Conservation (phyloP, 2,113 vertebrate genomes). For the Jacana jacana region DNA sequence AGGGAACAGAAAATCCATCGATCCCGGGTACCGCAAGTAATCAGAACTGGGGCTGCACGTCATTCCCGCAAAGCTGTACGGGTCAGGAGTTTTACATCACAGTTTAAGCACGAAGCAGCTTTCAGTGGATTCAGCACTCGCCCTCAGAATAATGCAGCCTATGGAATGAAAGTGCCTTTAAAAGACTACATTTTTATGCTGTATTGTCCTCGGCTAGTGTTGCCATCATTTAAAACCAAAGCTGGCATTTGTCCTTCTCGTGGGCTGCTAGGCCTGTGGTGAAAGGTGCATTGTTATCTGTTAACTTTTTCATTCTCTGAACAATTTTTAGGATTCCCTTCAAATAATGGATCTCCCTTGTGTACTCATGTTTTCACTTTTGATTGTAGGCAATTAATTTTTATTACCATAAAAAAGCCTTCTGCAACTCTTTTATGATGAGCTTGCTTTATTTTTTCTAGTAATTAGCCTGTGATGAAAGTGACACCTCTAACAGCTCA, state of each 20-base stretch:
- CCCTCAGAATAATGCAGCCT: conserved; percentile 3
- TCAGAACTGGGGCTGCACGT: neutral
- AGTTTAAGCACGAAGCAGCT: neutral
- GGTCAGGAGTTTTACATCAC: neutral
- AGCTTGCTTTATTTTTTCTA: conserved; percentile 62
- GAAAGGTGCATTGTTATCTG: neutral
- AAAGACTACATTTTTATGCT: neutral
- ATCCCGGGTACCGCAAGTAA: neutral
- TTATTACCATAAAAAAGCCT: conserved; percentile 56
- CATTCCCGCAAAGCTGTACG: neutral
- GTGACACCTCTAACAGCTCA: conserved; percentile 1
- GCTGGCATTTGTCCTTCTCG: neutral
- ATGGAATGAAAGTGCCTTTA: neutral
- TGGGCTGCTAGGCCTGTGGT: neutral
- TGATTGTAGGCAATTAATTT: conserved; percentile 51
- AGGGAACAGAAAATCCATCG: neutral
- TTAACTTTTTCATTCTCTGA: conserved; percentile 26
- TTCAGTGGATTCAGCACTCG: conserved; percentile 9
- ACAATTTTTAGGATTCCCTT: conserved; percentile 32
- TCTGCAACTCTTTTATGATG: conserved; percentile 29
- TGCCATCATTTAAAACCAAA: conserved; percentile 35
- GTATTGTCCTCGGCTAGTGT: conserved; percentile 8
- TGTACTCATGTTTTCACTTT: conserved; percentile 37
- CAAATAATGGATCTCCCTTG: conserved; percentile 14
- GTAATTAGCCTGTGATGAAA: conserved; percentile 44